Evolutionary conservation across 2,797 vertebrate species (phyloP).

Genomic region (Helostoma temminkii): DNA sequence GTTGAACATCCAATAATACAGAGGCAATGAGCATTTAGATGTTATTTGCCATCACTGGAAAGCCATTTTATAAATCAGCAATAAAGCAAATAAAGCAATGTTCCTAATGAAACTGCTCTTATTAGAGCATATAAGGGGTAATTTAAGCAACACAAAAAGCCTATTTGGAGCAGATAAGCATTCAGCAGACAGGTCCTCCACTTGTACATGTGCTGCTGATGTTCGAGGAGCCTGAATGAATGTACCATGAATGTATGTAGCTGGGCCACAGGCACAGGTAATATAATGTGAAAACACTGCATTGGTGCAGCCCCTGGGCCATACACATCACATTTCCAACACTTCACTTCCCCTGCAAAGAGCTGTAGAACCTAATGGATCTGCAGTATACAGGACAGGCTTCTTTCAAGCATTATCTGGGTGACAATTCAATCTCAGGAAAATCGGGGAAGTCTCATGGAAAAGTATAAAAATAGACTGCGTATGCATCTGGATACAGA

Average conservation of each 20-base stretch:
- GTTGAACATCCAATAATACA: slow-evolving; percentile 4
- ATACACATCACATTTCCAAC: slow-evolving; percentile 58
- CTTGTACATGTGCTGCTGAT: neutral
- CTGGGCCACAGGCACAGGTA: slow-evolving; percentile 23
- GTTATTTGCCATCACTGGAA: slow-evolving; percentile 15
- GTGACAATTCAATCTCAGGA: slow-evolving; percentile 55
- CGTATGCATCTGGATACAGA: slow-evolving; percentile 33
- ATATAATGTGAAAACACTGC: slow-evolving; percentile 47
- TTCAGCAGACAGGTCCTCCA: slow-evolving; percentile 9
- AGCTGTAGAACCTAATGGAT: slow-evolving; percentile 67
- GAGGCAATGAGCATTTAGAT: slow-evolving; percentile 27
- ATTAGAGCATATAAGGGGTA: slow-evolving; percentile 14
- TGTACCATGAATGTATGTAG: slow-evolving; percentile 2
- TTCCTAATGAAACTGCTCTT: neutral
- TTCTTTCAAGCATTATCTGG: slow-evolving; percentile 59
- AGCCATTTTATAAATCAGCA: slow-evolving; percentile 34
- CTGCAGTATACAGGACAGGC: slow-evolving; percentile 45
- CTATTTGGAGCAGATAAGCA: neutral
- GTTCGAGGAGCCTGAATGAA: slow-evolving; percentile 9
- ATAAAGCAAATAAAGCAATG: slow-evolving; percentile 25
- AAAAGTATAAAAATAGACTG: slow-evolving; percentile 64
- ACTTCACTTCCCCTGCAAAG: slow-evolving; percentile 67
- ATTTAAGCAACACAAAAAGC: slow-evolving; percentile 8
- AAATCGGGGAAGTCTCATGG: slow-evolving; percentile 61
- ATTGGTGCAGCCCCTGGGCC: slow-evolving; percentile 36